Base-by-base conservation (phyloP, 2,113 vertebrate species). In the Holacanthus passer region DNA sequence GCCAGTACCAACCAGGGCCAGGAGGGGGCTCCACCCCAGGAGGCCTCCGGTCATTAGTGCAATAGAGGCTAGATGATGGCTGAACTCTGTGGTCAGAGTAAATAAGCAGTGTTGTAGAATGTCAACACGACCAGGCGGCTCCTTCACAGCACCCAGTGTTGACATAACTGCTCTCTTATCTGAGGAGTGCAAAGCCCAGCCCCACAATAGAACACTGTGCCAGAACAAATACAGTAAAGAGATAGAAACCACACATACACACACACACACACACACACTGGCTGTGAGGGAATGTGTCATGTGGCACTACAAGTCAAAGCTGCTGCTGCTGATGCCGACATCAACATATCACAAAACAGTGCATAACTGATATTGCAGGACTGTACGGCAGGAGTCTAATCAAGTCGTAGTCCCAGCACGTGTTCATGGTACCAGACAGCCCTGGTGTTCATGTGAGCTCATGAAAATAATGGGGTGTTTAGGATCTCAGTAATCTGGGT, bases 161-260 rank as follows among this genome's bases (percentile, higher is more conserved):
- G 93, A 94, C 88, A 93, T 90, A 94, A 92, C 86, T 90, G 89
- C 88, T 85, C 86, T 89, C 92, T 94, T 93, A 93, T 93, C 89
- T 89, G 87, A 86, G 83, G 79, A 86, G 87, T 65, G 87, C 84
- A 85, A 92, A 91, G 83, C 84, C 84, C 56, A 63, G 84, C 70
- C 85, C 86, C 83, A 85, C 91, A 88, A 92, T 86, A 82, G 83
- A 91, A 70, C 68, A 47, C 78, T 41, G 68, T 88, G 89, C 92
- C 92, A 94, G 89, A 93, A 86, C 90, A 93, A 94, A 94, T 93
- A 93, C 92, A 82, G 88, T 82, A 84, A 79, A 72, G 77, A 82
- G 82, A 86, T 80, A 89, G 79, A 84, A 90, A 86, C 70, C 79
- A 79, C 81, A 78, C 73, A 45, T 60, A 60, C 39, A 2, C 16